Evolutionary conservation across 2,113 vertebrate genomes (phyloP).

Genomic region (Barbus barbus): DNA sequence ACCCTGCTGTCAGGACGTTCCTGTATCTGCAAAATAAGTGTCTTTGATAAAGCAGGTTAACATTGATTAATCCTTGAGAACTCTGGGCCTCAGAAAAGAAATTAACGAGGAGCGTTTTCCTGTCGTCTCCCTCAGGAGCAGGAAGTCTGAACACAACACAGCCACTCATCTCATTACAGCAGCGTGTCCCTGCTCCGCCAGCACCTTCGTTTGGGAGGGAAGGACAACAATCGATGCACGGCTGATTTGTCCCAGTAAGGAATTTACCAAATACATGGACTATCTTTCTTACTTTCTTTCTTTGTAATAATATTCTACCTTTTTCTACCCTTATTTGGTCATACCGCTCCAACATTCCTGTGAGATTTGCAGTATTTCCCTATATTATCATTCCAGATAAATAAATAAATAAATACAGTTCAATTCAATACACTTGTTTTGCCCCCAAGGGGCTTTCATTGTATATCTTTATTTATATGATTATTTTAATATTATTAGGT

Average conservation of each 20-base stretch:
- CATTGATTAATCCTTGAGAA: conserved; percentile 55
- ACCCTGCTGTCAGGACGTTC: conserved; percentile 48
- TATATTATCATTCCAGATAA: no score
- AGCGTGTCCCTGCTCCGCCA: not conserved
- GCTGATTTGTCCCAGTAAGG: conserved; percentile 25
- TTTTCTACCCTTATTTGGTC: not conserved
- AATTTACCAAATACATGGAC: not conserved
- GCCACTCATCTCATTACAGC: conserved; percentile 34
- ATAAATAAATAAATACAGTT: no score
- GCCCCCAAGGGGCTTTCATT: no score
- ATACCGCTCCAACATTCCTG: not conserved
- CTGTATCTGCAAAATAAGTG: conserved; percentile 53
- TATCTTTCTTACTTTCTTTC: not conserved
- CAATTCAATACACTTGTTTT: no score
- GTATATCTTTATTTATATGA: no score
- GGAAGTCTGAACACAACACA: conserved; percentile 14
- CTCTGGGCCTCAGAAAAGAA: conserved; percentile 33
- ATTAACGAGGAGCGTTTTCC: conserved; percentile 50
- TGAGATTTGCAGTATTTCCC: no score
- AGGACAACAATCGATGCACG: not conserved
- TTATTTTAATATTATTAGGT: no score
- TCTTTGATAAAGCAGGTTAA: conserved; percentile 56
- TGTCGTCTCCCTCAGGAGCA: not conserved
- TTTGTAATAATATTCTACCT: no score
- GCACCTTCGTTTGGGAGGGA: not conserved